Percentiles rank a stretch among this genome's conserved stretches.
Evolutionary conservation across 1,140 invertebrate species (phyloP).

Genomic region (Watersipora subatra): DNA sequence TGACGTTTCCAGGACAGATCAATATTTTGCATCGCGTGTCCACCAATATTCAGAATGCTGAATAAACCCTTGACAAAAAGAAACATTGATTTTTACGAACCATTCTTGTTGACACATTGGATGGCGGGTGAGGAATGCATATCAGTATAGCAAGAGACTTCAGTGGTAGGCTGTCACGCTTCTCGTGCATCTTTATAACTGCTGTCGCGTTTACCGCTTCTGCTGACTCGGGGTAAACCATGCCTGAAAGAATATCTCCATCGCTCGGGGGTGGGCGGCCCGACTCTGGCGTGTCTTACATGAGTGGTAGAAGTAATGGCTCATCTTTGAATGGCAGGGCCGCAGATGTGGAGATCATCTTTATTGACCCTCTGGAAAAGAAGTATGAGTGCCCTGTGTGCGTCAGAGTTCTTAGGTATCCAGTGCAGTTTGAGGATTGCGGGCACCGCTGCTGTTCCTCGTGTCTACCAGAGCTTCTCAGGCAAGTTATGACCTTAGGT

Average conservation of each 20-base stretch:
- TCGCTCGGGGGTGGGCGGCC: background rate
- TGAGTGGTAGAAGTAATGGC: constrained; percentile 5
- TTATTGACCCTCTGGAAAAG: constrained; percentile 17
- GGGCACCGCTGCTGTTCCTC: constrained; percentile 24
- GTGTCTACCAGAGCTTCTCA: constrained; percentile 23
- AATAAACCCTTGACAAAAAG: no score
- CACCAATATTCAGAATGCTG: no score
- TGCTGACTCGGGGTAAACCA: no score
- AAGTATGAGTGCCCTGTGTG: constrained; percentile 24
- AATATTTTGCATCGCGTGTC: no score
- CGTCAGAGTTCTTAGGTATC: constrained; percentile 18
- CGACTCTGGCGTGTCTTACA: background rate
- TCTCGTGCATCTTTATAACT: no score
- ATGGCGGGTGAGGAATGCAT: no score
- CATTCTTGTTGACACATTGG: no score
- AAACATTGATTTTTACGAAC: no score
- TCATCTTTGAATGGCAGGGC: background rate
- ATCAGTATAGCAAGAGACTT: no score
- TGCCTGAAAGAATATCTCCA: constrained; percentile 1
- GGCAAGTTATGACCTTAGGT: constrained; percentile 9
- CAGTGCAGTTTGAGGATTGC: constrained; percentile 26
- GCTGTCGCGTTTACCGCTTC: no score
- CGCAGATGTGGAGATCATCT: constrained; percentile 16
- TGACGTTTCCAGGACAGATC: no score
- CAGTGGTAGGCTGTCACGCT: no score